Evolutionary conservation across 30 jellyfish, hydroid and myxozoan species (phyloP).

Genomic region (Turritopsis rubra): DNA sequence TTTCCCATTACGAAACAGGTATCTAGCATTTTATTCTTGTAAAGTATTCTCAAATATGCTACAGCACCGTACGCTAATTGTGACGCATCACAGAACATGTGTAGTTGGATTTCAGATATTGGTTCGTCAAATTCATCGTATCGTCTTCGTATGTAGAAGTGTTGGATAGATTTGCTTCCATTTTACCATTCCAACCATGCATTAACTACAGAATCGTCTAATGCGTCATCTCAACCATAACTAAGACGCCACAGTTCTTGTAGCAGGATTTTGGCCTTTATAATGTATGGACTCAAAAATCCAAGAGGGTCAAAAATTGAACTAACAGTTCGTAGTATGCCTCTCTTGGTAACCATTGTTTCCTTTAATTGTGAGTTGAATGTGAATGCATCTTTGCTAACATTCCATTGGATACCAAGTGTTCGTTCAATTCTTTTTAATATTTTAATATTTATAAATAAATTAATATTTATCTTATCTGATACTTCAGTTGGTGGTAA

Average conservation of each 20-base stretch:
- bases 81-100: neutral
- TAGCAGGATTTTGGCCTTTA: conserved; percentile 9
- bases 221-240: conserved; percentile 9
- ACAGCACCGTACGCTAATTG: neutral
- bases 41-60: neutral
- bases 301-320: conserved; percentile 27
- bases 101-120: neutral
- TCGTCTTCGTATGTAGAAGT: neutral
- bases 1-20: too few species aligned
- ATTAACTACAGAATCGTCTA: neutral
- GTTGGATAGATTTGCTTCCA: neutral
- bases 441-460: too few species aligned
- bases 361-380: neutral
- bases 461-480: neutral
- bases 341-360: conserved; percentile 5
- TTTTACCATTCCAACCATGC: neutral
- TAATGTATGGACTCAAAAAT: neutral
- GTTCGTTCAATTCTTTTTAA: neutral
- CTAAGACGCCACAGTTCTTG: conserved; percentile 25
- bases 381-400: conserved; percentile 9
- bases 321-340: neutral
- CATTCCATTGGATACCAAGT: conserved; percentile 14
- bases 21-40: neutral
- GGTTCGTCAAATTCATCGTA: neutral
- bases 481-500: conserved; percentile 15